Evolutionary conservation across 2,888 invertebrate genomes (phyloP).

Genomic region (Dynastes tityus): DNA sequence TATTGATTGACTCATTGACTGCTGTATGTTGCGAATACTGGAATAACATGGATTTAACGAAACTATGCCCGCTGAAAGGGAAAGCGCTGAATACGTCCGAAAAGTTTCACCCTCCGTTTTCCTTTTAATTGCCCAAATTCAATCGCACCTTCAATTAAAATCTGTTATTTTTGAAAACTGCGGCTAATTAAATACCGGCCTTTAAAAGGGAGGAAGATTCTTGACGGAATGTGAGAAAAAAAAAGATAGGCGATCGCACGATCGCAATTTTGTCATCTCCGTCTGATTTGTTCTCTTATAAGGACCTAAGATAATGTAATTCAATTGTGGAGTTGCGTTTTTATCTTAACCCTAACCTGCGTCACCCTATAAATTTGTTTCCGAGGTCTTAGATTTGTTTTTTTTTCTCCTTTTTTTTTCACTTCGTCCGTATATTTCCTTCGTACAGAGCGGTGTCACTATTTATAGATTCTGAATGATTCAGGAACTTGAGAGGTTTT

Average conservation of each 20-base stretch:
- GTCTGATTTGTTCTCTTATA: constrained; percentile 37
- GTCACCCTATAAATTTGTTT: constrained; percentile 57
- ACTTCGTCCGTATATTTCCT: constrained; percentile 33
- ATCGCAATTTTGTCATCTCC: constrained; percentile 26
- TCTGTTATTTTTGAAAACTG: constrained; percentile 35
- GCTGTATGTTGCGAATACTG: constrained; percentile 56
- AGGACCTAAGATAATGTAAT: constrained; percentile 47
- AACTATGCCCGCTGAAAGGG: constrained; percentile 22
- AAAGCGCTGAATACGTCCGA: neutral
- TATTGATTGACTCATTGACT: constrained; percentile 59
- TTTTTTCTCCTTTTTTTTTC: constrained; percentile 36
- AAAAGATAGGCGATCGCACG: constrained; percentile 29
- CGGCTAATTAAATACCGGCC: constrained; percentile 5
- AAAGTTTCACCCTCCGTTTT: constrained; percentile 26
- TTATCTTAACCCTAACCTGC: constrained; percentile 58
- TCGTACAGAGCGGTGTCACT: constrained; percentile 10
- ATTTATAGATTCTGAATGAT: constrained; percentile 43
- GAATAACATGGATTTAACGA: constrained; percentile 44
- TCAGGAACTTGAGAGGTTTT: constrained; percentile 20
- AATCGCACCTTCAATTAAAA: constrained; percentile 52
- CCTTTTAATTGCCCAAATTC: constrained; percentile 23
- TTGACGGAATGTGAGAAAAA: constrained; percentile 32
- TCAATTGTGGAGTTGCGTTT: constrained; percentile 53
- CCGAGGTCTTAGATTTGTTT: constrained; percentile 45
- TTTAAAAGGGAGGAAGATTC: neutral